Percentiles rank a stretch among this genome's conserved stretches.
phyloP scores from a whole-genome alignment of 2,888 invertebrate species.

The Quadroppia sp. region DNA sequence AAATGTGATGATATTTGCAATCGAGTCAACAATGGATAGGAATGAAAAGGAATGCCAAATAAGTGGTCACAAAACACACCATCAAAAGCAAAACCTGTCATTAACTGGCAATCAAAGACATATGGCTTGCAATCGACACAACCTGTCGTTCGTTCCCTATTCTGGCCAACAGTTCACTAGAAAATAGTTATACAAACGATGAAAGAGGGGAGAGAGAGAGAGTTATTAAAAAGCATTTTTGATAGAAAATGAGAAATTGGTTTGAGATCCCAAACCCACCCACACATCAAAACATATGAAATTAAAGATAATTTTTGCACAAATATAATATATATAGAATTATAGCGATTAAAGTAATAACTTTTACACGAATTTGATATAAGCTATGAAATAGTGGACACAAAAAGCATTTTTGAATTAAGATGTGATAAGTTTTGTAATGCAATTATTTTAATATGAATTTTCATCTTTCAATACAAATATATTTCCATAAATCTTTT shows the following conservation, averaged over 20 bases:
- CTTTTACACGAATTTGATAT: constrained; percentile 31
- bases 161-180: neutral
- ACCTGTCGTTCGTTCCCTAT: constrained; percentile 15
- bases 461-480: neutral
- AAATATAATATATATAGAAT: constrained; percentile 3
- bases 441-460: constrained; percentile 3
- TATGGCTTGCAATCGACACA: constrained; percentile 18
- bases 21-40: constrained; percentile 13
- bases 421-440: neutral
- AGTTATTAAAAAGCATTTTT: neutral
- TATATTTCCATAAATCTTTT: neutral
- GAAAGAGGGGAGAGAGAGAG: constrained; percentile 17
- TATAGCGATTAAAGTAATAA: constrained; percentile 25
- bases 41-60: constrained; percentile 20
- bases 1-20: constrained; percentile 34
- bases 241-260: constrained; percentile 10
- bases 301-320: constrained; percentile 9
- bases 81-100: constrained; percentile 22
- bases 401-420: constrained; percentile 15
- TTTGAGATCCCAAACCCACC: constrained; percentile 8
- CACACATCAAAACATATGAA: constrained; percentile 6
- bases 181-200: constrained; percentile 16
- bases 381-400: constrained; percentile 9
- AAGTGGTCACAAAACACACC: constrained; percentile 35
- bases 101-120: constrained; percentile 29